Percentiles rank a stretch among this genome's conserved stretches.
phyloP scores from a whole-genome alignment of 2,888 invertebrate species.

The Sceliomorpha sp. region DNA sequence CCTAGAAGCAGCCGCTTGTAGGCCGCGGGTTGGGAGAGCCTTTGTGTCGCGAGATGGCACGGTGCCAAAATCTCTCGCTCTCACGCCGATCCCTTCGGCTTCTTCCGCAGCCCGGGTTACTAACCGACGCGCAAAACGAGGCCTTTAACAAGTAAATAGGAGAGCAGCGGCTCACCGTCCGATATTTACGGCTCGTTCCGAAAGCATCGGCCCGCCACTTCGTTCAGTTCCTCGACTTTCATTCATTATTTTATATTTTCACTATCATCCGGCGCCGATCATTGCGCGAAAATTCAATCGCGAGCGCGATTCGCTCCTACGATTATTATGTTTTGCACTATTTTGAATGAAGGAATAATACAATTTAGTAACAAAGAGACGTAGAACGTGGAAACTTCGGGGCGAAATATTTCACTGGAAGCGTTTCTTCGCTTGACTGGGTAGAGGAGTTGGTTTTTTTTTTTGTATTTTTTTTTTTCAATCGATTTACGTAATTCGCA shows the following conservation, averaged over 20 bases:
- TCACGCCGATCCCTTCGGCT: conserved; percentile 64
- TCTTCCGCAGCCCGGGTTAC: conserved; percentile 62
- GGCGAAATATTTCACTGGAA: no score
- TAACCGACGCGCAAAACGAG: conserved; percentile 72
- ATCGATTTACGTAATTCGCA: no score
- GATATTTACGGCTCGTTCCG: conserved; percentile 53
- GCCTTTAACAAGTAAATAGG: conserved; percentile 64
- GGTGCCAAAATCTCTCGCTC: conserved; percentile 72
- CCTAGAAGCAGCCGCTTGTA: conserved; percentile 13
- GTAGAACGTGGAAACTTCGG: no score
- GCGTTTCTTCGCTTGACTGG: no score
- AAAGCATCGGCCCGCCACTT: conserved; percentile 43
- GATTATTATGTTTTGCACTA: no score
- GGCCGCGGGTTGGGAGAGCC: conserved; percentile 51
- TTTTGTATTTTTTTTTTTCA: no score
- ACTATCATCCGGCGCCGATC: no score
- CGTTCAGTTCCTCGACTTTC: conserved; percentile 1
- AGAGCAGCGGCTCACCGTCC: conserved; percentile 49
- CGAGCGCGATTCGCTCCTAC: no score
- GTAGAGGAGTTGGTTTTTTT: no score
- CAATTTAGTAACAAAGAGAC: no score
- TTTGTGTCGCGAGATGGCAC: conserved; percentile 70
- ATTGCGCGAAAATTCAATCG: no score
- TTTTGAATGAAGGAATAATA: no score
- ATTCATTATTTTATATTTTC: conserved; percentile 1